Base-by-base conservation (phyloP, 1,140 invertebrate genomes). In the Proales similis region DNA sequence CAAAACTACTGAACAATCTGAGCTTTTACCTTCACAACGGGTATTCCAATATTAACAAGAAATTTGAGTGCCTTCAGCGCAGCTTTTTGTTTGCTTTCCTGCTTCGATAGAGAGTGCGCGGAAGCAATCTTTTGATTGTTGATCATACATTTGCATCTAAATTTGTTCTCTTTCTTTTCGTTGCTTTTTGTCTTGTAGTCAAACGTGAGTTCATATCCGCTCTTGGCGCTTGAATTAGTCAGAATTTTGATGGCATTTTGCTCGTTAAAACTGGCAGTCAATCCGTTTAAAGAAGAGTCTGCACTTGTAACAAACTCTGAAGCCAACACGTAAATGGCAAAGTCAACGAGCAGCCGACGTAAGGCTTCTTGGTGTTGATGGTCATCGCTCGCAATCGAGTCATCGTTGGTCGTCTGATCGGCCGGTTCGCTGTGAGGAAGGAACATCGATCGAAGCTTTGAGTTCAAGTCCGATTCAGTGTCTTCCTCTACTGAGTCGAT, bases 141-240 rank as follows among this genome's bases (percentile, higher is more conserved):
- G 26, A 57, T 57, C 20, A 57, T 42, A 14, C 51, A 57, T 57
- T 57, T 57, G 36, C 51, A 57, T 42, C 45, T 57, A 20, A 42
- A 26, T n/a, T n/a, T n/a, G n/a, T n/a, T n/a, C 32, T 42, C n/a
- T 11, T 30, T 39, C 30, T n/a, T 4, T 4, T 42, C 33, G n/a
- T 11, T 42, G 22, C 17, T 5, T 57, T 1, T 39, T 3, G 17
- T 20, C 27, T 57, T 57, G 39, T 42, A 20, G 26, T 57, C 51
- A 42, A 57, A 57, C 45, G 39, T 42, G 29, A 57, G 22, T 19
- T 42, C 30, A 30, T 42, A 26, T 19, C 27, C 45, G 11, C n/a
- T 42, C 32, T 57, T 57, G 17, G 29, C 14, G 32, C 51, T 42
- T 24, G 51, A 57, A 29, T 57, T 12, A 57, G 29, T 57, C 14